phyloP scores from a whole-genome alignment of 2,113 vertebrate species.

The Epinephelus lanceolatus region DNA sequence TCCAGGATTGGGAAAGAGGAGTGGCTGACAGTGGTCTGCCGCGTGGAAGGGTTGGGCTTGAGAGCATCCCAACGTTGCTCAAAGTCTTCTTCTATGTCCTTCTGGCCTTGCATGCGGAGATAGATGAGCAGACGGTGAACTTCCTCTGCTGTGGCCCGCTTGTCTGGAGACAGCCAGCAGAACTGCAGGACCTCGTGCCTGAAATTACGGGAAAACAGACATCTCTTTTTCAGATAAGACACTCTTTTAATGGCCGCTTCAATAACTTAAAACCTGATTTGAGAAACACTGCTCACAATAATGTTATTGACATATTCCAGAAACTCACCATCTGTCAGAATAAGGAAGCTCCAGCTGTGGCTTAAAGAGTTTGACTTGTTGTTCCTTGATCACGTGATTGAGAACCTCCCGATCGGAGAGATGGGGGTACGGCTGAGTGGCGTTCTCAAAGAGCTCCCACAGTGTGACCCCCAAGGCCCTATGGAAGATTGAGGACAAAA shows the following conservation, averaged over 20 bases:
- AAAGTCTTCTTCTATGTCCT: slow-evolving; percentile 92
- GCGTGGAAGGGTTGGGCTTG: slow-evolving; percentile 88
- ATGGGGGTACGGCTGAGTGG: slow-evolving; percentile 89
- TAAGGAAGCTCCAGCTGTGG: slow-evolving; percentile 93
- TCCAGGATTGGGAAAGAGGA: slow-evolving; percentile 97
- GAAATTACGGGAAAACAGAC: slow-evolving; percentile 6
- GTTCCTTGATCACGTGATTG: slow-evolving; percentile 93
- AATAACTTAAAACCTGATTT: not conserved
- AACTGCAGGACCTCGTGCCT: slow-evolving; percentile 98
- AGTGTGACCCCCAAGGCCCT: slow-evolving; percentile 95
- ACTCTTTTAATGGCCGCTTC: not conserved
- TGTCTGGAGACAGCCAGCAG: slow-evolving; percentile 94
- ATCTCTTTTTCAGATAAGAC: not conserved
- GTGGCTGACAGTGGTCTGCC: slow-evolving; percentile 87
- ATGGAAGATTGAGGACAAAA: slow-evolving; percentile 21
- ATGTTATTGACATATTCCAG: not conserved
- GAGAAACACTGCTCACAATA: not conserved
- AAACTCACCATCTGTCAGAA: slow-evolving; percentile 93
- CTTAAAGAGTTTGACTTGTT: slow-evolving; percentile 91
- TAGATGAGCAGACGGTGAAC: slow-evolving; percentile 94
- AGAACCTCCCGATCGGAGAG: slow-evolving; percentile 94
- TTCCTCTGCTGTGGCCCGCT: slow-evolving; percentile 94
- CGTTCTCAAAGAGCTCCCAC: slow-evolving; percentile 95
- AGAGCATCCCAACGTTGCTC: slow-evolving; percentile 96
- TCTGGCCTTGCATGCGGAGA: slow-evolving; percentile 96